Percentiles rank a stretch among this genome's conserved stretches.
These are phyloP conservation scores for Cataglyphis cursor DNA, from an alignment of 2,888 invertebrate genomes.

Conservation along the genomic window DNA sequence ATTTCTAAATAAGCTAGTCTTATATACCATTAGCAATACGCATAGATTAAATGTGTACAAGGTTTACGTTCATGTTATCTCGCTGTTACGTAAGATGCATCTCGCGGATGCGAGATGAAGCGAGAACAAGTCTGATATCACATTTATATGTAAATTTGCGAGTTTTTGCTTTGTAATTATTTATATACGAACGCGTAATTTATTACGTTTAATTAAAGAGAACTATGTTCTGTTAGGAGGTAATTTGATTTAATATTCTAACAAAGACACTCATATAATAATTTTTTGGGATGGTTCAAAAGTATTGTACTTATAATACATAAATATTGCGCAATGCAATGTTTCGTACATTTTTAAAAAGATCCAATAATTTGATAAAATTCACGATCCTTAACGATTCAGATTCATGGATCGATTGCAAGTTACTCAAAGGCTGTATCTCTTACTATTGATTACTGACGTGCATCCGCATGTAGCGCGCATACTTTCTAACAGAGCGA, in stretches of 20 bases:
- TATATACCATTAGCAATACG: slow-evolving; percentile 32
- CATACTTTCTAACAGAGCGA: slow-evolving; percentile 39
- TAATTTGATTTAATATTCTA: slow-evolving; percentile 14
- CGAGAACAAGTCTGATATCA: background rate
- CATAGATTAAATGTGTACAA: slow-evolving; percentile 33
- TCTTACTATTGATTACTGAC: slow-evolving; percentile 1
- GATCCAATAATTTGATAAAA: background rate
- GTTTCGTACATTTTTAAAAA: background rate
- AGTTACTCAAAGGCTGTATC: slow-evolving; percentile 2
- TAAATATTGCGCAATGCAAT: background rate
- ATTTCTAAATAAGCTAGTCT: slow-evolving; percentile 45
- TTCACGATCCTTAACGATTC: background rate
- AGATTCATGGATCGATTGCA: slow-evolving; percentile 11
- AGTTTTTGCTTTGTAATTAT: slow-evolving; percentile 13
- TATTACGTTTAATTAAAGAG: background rate
- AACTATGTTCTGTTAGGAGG: background rate
- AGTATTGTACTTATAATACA: background rate
- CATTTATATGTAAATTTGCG: slow-evolving; percentile 32
- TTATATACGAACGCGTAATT: slow-evolving; percentile 10
- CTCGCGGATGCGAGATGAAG: slow-evolving; percentile 1
- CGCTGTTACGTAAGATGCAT: slow-evolving; percentile 3
- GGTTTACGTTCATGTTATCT: slow-evolving; percentile 7
- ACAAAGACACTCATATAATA: background rate
- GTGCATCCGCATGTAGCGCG: slow-evolving; percentile 16
- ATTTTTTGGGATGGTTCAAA: background rate